Conservation (phyloP, 2,113 vertebrate species). For the Oryzias curvinotus region DNA sequence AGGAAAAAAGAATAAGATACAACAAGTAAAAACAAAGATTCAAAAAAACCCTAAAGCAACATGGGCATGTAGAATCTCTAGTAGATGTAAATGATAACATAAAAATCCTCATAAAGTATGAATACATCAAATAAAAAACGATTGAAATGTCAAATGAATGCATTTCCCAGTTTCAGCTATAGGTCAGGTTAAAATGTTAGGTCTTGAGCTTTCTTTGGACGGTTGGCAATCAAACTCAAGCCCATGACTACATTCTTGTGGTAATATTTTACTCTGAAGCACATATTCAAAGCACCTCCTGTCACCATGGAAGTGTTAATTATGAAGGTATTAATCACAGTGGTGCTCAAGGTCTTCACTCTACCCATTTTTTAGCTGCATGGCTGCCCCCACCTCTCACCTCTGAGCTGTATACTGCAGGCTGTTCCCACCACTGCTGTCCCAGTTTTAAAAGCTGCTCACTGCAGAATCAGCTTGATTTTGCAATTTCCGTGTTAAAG, state of each 20-base stretch:
- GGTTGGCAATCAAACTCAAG: background rate
- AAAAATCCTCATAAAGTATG: too few relatives aligned
- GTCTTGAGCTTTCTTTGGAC: too few relatives aligned
- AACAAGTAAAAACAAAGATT: too few relatives aligned
- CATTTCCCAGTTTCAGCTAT: too few relatives aligned
- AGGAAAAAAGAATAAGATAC: too few relatives aligned
- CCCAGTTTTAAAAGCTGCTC: background rate
- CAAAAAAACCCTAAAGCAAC: too few relatives aligned
- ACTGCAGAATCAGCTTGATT: slow-evolving; percentile 3
- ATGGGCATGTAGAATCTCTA: too few relatives aligned
- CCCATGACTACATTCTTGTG: slow-evolving; percentile 1
- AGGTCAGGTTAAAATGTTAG: too few relatives aligned
- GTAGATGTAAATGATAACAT: too few relatives aligned
- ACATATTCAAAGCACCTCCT: slow-evolving; percentile 1
- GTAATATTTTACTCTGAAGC: background rate
- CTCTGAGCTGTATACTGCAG: slow-evolving; percentile 6
- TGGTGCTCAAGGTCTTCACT: slow-evolving; percentile 12
- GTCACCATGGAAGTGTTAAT: slow-evolving; percentile 13
- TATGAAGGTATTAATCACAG: slow-evolving; percentile 19
- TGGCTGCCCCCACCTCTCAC: slow-evolving; percentile 8
- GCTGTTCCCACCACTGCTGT: slow-evolving; percentile 1
- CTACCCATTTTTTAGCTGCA: slow-evolving; percentile 5
- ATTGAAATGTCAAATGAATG: too few relatives aligned
- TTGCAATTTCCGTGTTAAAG: slow-evolving; percentile 1
- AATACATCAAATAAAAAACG: too few relatives aligned